Percentiles rank a stretch among this genome's conserved stretches.
Conservation (phyloP, 37 sponge, comb jelly and placozoan genomes). For the Theonella swinhoei region DNA sequence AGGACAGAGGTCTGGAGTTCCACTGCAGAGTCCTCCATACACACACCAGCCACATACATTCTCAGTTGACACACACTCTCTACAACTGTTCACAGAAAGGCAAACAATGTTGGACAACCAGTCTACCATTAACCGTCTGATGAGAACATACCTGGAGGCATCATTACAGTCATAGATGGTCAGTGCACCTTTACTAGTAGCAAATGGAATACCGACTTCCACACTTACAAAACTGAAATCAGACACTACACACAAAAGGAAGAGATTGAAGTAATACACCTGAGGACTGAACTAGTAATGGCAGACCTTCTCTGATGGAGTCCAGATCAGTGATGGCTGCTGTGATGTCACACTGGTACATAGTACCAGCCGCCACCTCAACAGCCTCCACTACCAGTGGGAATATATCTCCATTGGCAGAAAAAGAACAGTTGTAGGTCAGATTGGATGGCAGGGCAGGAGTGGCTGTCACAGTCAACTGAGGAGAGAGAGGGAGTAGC, state of each 20-base stretch:
- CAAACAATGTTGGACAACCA: too few species aligned
- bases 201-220: constrained; percentile 17
- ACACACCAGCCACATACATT: constrained; percentile 53
- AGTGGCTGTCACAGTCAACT: constrained; percentile 24
- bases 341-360: constrained; percentile 35
- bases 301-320: not conserved
- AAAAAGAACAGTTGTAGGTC: constrained; percentile 37
- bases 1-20: constrained; percentile 10
- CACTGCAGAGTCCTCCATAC: constrained; percentile 48
- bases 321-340: not conserved
- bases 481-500: too few species aligned
- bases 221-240: constrained; percentile 48
- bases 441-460: constrained; percentile 10
- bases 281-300: not conserved
- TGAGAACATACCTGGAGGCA: too few species aligned
- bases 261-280: not conserved
- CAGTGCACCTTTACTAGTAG: constrained; percentile 13
- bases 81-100: too few species aligned
- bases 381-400: constrained; percentile 8
- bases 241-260: constrained; percentile 29
- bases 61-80: constrained; percentile 32
- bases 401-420: constrained; percentile 13
- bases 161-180: constrained; percentile 24
- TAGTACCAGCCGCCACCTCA: constrained; percentile 3
- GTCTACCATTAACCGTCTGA: too few species aligned